Base-by-base conservation (phyloP, 2,113 vertebrate genomes). In the Falco punctatus region DNA sequence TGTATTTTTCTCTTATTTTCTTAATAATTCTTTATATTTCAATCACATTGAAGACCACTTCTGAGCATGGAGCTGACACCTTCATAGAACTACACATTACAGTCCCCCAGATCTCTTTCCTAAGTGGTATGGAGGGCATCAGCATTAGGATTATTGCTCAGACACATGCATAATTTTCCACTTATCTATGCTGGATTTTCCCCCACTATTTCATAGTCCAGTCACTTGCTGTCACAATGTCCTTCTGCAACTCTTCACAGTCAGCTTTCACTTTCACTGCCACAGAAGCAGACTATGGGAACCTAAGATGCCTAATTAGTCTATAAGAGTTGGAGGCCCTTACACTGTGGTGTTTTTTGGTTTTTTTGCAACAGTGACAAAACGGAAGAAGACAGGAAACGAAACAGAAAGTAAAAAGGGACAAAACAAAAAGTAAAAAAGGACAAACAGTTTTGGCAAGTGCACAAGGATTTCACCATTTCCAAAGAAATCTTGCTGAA, bases 391-490 rank as follows among this genome's bases (percentile, higher is more conserved):
- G 30, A 8, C 0, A 0, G 5, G 58, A 95, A 96, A 81, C 0
- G 44, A 94, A 97, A 95, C 64, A 65, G 85, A 92, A 95, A 96
- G 73, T 72, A 81, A 65, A 40, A 82, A 15, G 18, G 11, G 19
- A 81, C 0, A 48, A 94, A 97, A 95, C 64, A 65, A 82, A 92
- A 95, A 96, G 73, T 72, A 81, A 65, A 40, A 82, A 15, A 15
- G 11, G 19, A 38, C 38, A 38, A 81, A 19, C 13, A 35, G 9
- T 3, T 20, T 2, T 19, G 16, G 7, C 10, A 54, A 83, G 35
- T 3, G 1, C 1, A 0, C 22, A 73, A 26, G 12, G 57, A 38
- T 3, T 23, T 5, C 0, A 2, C 1, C 16, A 19, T 48, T 48
- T 52, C 15, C 24, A 61, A 28, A 42, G 11, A 33, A 8, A 28